A percentile compares a stretch with the other conserved stretches of the same genome.
Conservation (phyloP, 2,113 vertebrate genomes). For the Benitochromis conjunctus region DNA sequence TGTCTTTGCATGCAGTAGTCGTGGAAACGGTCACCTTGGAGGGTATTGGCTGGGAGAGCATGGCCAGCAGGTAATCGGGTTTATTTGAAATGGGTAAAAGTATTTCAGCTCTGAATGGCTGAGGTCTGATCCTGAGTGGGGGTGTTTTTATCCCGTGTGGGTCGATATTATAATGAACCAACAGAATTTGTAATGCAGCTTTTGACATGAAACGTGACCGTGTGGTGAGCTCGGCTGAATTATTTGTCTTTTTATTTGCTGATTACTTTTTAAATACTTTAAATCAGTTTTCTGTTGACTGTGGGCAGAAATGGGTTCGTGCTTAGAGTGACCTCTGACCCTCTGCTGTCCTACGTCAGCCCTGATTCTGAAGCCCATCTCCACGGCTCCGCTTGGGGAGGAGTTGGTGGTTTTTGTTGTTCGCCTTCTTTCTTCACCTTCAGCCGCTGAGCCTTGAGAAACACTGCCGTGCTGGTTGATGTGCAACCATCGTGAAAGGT, state of each 20-base stretch:
- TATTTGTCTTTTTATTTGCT: background rate
- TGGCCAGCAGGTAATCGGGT: background rate
- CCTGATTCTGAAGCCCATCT: background rate
- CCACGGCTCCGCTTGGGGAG: background rate
- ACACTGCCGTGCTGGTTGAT: slow-evolving; percentile 5
- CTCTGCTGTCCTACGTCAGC: background rate
- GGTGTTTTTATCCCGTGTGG: background rate
- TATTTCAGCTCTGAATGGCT: background rate
- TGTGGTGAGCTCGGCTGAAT: background rate
- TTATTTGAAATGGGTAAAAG: background rate
- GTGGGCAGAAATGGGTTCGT: background rate
- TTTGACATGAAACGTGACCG: background rate
- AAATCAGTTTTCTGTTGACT: background rate
- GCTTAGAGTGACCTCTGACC: background rate
- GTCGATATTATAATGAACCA: background rate
- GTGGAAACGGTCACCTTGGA: background rate
- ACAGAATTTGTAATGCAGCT: too few species aligned
- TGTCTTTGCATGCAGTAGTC: background rate
- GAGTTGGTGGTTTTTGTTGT: background rate
- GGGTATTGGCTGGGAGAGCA: background rate
- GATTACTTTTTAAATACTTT: background rate
- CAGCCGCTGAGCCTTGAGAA: background rate
- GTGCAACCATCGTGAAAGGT: background rate
- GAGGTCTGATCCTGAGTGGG: background rate
- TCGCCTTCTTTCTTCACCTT: background rate